Conservation (phyloP, 2,113 vertebrate genomes). For the Spilogale gracilis region DNA sequence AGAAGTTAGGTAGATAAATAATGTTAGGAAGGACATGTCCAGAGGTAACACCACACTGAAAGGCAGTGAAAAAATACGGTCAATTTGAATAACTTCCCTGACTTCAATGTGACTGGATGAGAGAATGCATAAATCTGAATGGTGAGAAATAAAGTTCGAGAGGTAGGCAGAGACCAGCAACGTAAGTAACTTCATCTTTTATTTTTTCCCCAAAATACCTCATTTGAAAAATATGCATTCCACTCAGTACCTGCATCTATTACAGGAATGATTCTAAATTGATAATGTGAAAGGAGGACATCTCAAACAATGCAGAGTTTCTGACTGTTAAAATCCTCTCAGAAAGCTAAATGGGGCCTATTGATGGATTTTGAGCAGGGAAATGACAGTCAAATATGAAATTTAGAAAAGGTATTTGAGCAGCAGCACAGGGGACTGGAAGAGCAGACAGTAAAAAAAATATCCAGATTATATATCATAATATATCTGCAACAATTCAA, state of each 20-base stretch:
- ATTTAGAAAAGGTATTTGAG: not conserved
- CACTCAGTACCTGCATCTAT: not conserved
- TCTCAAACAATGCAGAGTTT: not conserved
- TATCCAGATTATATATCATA: not conserved
- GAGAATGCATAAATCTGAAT: constrained; percentile 3
- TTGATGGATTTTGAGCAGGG: not conserved
- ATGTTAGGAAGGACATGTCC: not conserved
- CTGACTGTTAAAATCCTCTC: not conserved
- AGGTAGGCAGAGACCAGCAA: not conserved
- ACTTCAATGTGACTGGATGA: constrained; percentile 3
- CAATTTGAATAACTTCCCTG: not conserved
- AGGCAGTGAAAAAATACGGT: not conserved
- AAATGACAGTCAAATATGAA: not conserved
- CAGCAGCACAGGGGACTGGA: not conserved
- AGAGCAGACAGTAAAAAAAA: not conserved
- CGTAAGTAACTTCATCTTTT: not conserved
- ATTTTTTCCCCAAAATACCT: not conserved
- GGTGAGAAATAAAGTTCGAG: not conserved
- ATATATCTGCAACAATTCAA: not conserved
- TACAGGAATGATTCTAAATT: not conserved
- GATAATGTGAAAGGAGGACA: not conserved
- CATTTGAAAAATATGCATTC: not conserved
- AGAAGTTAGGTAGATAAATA: constrained; percentile 2
- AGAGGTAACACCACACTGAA: not conserved
- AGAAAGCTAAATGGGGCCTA: not conserved